Conservation (phyloP, 1,140 invertebrate species). For the Habropoda laboriosa region DNA sequence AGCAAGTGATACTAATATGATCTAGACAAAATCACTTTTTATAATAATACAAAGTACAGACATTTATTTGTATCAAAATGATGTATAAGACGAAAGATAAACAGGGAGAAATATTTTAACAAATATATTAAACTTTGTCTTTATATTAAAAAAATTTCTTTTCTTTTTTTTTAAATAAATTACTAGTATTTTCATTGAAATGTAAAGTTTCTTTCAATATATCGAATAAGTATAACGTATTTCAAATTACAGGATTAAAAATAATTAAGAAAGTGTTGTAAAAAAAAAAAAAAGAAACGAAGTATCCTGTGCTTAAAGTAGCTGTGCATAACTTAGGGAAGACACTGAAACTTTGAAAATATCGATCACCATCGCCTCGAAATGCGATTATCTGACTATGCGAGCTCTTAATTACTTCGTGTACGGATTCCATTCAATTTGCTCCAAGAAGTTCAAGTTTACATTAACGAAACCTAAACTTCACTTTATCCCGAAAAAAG, state of each 20-base stretch:
- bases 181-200: too few relatives aligned
- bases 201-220: too few relatives aligned
- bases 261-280: too few relatives aligned
- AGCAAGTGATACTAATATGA: too few relatives aligned
- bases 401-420: neutral
- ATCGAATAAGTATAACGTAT: neutral
- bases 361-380: neutral
- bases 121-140: too few relatives aligned
- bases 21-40: neutral
- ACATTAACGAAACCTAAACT: neutral
- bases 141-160: too few relatives aligned
- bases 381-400: neutral
- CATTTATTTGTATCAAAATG: too few relatives aligned
- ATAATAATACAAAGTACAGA: neutral
- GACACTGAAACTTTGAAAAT: neutral
- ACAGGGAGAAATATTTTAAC: too few relatives aligned
- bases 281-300: neutral
- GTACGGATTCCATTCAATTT: neutral
- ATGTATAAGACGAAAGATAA: too few relatives aligned
- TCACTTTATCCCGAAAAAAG: neutral
- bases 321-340: neutral
- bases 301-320: too few relatives aligned
- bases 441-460: neutral
- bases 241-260: neutral
- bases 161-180: too few relatives aligned